Percentiles rank a stretch among this genome's conserved stretches.
phyloP scores from a whole-genome alignment of 2,797 vertebrate species.

The Ctenosaura bakeri region DNA sequence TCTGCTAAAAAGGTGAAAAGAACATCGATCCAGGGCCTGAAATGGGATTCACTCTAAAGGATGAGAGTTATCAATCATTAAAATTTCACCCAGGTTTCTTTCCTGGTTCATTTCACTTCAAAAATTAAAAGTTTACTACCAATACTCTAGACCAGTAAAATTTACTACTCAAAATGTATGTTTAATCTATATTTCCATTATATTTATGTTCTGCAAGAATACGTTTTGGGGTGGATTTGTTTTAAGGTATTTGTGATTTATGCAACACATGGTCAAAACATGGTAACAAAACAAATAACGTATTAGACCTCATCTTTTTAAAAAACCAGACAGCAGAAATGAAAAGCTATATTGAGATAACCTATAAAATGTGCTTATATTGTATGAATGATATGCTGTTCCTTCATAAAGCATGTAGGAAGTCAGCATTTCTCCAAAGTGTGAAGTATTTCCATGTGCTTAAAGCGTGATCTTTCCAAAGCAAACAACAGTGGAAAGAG shows the following conservation, averaged over 20 bases:
- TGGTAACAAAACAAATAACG: conserved; percentile 59
- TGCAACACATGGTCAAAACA: conserved; percentile 55
- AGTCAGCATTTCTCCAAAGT: conserved; percentile 79
- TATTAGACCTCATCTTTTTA: conserved; percentile 61
- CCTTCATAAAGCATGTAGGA: conserved; percentile 78
- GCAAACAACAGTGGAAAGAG: conserved; percentile 73
- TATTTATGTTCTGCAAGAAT: background rate
- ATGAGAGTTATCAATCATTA: background rate
- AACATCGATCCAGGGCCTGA: background rate
- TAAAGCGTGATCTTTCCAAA: conserved; percentile 79
- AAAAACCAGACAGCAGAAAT: conserved; percentile 63
- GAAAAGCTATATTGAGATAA: conserved; percentile 75
- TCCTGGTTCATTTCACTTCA: conserved; percentile 33
- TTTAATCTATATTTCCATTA: background rate
- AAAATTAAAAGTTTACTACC: conserved; percentile 47
- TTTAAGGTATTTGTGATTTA: conserved; percentile 38
- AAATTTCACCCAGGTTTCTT: conserved; percentile 3
- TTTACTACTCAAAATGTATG: conserved; percentile 9
- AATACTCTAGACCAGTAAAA: conserved; percentile 43
- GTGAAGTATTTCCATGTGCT: conserved; percentile 84
- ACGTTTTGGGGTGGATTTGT: background rate
- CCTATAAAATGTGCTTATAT: conserved; percentile 75
- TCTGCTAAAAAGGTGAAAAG: background rate
- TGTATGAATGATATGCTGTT: conserved; percentile 79
- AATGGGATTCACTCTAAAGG: background rate